Evolutionary conservation across 2,888 invertebrate species (phyloP).

Genomic region (Lysandra bellargus): DNA sequence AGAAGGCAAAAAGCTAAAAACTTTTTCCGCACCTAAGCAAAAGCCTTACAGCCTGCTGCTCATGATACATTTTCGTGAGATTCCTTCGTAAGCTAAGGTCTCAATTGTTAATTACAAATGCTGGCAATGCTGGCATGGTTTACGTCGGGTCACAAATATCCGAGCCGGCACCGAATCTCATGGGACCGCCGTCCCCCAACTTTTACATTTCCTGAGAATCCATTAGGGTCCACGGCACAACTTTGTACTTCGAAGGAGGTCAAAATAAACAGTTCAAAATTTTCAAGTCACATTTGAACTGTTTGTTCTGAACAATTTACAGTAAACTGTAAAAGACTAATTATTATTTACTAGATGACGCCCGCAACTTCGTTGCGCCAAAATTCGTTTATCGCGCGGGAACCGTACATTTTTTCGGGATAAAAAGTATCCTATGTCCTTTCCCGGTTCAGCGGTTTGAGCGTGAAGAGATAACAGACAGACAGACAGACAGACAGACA

Average conservation of each 20-base stretch:
- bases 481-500: too few relatives aligned
- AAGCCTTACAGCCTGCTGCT: neutral
- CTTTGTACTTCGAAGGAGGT: neutral
- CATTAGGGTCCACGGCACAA: constrained; percentile 12
- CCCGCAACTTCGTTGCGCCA: too few relatives aligned
- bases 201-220: constrained; percentile 19
- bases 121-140: constrained; percentile 11
- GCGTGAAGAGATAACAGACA: too few relatives aligned
- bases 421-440: too few relatives aligned
- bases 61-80: neutral
- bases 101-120: constrained; percentile 13
- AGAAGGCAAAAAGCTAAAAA: neutral
- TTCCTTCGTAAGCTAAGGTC: neutral
- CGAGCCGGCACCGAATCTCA: neutral
- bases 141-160: constrained; percentile 4
- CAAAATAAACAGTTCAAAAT: neutral
- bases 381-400: too few relatives aligned
- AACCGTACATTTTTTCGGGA: too few relatives aligned
- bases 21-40: neutral
- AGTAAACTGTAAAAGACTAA: neutral
- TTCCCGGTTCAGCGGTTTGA: too few relatives aligned
- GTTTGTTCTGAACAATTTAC: neutral
- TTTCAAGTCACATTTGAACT: neutral
- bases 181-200: neutral
- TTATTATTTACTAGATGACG: neutral